Conservation (phyloP, 2,797 vertebrate genomes). For the Apogon hyalosoma region DNA sequence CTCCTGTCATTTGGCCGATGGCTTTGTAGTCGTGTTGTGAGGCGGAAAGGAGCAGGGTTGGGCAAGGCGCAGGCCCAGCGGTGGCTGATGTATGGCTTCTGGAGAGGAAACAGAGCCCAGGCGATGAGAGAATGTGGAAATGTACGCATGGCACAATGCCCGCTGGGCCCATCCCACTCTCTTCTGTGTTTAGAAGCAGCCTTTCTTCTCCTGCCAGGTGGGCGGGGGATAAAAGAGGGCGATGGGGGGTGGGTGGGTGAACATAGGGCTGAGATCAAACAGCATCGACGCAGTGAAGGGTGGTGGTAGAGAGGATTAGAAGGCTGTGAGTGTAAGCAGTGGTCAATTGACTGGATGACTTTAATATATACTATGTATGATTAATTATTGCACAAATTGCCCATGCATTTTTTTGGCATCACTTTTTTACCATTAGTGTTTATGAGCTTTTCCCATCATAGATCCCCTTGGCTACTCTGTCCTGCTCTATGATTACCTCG, state of each 20-base stretch:
- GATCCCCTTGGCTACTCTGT: neutral
- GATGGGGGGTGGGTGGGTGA: conserved; percentile 60
- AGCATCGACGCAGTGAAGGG: conserved; percentile 46
- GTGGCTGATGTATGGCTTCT: conserved; percentile 72
- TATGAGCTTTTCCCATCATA: conserved; percentile 36
- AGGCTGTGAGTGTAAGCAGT: conserved; percentile 33
- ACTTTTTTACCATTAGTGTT: conserved; percentile 17
- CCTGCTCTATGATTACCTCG: too few species aligned
- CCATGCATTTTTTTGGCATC: conserved; percentile 19
- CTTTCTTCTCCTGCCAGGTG: conserved; percentile 82
- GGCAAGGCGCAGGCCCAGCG: conserved; percentile 41
- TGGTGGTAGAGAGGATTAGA: conserved; percentile 25
- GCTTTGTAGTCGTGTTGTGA: conserved; percentile 74
- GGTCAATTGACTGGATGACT: conserved; percentile 45
- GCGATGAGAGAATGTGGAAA: conserved; percentile 75
- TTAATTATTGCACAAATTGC: conserved; percentile 39
- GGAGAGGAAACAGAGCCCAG: conserved; percentile 76
- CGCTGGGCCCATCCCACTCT: conserved; percentile 60
- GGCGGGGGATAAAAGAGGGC: conserved; percentile 67
- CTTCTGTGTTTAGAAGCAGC: conserved; percentile 66
- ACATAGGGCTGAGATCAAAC: conserved; percentile 65
- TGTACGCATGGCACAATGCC: conserved; percentile 70
- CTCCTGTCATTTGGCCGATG: conserved; percentile 47
- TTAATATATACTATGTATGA: conserved; percentile 45
- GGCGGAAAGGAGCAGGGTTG: conserved; percentile 60